Evolutionary conservation across 2,113 vertebrate species (phyloP), one percentile per base, ranked within the genome.

Genomic region (Scortum barcoo): DNA sequence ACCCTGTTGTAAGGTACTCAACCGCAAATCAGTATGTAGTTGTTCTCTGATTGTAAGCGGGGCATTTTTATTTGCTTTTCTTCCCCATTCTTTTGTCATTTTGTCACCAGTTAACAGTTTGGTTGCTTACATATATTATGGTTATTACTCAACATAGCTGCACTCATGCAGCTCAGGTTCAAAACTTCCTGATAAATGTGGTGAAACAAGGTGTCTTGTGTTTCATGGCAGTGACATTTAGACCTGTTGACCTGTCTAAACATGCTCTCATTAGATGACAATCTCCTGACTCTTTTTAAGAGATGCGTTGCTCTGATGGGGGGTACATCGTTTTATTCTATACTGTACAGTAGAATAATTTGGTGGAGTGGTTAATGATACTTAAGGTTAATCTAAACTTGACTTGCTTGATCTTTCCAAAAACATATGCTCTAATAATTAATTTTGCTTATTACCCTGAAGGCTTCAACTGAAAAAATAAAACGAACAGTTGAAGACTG

Each of bases 61-160:
- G 46, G 57, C 53, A 36, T 56, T 73, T 78, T 11, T 72, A 8
- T 66, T 53, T 70, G 28, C 51, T 73, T 78, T 11, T 72, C 6
- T 66, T 53, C 67, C 13, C 22, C 17, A 72, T 17, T 42, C 42
- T 14, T 54, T 85, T 78, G 54, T 69, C 0, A 22, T 22, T 33
- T n/a, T 67, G 78, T 79, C 74, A 26, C 17, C 0, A 2, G 0
- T 5, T 2, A 46, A 61, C 40, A 36, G 0, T 22, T 0, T 36
- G 50, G 40, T 67, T 68, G 9, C 13, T 53, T 24, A 58, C 1
- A 22, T 1, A 30, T 33, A 8, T 6, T 24, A 60, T 1, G 0
- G 40, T 57, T 58, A 66, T 80, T 79, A 8, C 24, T 51, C 42
- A 85, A 79, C 57, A 40, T n/a, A n/a, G n/a, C n/a, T n/a, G n/a